Evolutionary conservation across 1,140 invertebrate genomes (phyloP).

Genomic region (Drosophila repleta): DNA sequence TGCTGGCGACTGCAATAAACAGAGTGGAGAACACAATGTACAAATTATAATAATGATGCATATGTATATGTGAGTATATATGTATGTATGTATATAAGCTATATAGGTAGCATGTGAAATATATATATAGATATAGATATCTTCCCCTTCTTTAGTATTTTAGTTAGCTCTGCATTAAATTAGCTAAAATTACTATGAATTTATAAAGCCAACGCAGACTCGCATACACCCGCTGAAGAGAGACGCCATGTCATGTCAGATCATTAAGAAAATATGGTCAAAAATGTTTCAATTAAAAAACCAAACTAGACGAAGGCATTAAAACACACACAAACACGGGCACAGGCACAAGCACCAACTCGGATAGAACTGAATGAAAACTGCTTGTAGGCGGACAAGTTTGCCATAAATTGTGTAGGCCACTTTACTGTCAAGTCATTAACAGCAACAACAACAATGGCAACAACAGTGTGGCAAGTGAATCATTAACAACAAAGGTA

Average conservation of each 20-base stretch:
- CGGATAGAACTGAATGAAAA: conserved; percentile 58
- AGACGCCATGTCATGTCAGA: conserved; percentile 80
- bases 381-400: conserved; percentile 81
- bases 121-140: background rate
- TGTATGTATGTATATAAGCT: conserved; percentile 1
- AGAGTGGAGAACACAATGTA: conserved; percentile 51
- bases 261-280: conserved; percentile 82
- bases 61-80: conserved; percentile 23
- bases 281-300: conserved; percentile 81
- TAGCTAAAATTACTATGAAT: conserved; percentile 70
- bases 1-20: conserved; percentile 69
- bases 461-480: conserved; percentile 50
- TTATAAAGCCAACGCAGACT: conserved; percentile 51
- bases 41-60: conserved; percentile 77
- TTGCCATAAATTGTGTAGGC: conserved; percentile 80
- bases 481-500: conserved; percentile 75
- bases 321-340: conserved; percentile 20
- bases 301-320: conserved; percentile 58
- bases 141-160: too few relatives aligned
- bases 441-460: conserved; percentile 57
- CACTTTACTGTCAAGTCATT: conserved; percentile 81
- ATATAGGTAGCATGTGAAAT: conserved; percentile 45
- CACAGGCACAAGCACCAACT: background rate
- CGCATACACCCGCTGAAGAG: conserved; percentile 37
- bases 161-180: conserved; percentile 69